Percentiles rank a stretch among this genome's conserved stretches.
phyloP scores from a whole-genome alignment of 2,797 vertebrate genomes.

The Acipenser ruthenus region DNA sequence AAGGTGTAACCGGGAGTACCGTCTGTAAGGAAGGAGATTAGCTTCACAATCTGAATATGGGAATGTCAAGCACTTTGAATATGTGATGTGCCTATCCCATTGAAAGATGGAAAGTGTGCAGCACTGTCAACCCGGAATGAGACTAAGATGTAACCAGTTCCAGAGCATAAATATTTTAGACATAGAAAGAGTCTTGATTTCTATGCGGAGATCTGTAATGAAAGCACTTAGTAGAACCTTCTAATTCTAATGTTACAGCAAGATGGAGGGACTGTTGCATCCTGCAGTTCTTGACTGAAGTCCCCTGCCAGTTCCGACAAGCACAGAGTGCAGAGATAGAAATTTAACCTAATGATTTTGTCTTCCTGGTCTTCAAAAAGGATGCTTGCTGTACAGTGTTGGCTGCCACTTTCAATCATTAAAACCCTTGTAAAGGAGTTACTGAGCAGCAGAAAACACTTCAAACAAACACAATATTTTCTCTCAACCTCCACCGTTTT shows the following conservation, averaged over 20 bases:
- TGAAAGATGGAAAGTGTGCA: background rate
- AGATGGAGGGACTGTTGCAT: background rate
- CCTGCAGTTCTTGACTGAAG: background rate
- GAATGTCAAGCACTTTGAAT: too few relatives aligned
- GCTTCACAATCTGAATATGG: too few relatives aligned
- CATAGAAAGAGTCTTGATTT: background rate
- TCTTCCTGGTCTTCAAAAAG: conserved; percentile 1
- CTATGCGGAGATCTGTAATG: too few relatives aligned
- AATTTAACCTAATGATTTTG: conserved; percentile 2
- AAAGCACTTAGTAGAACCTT: too few relatives aligned
- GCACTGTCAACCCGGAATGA: background rate
- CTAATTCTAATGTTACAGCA: background rate
- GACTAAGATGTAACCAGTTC: background rate
- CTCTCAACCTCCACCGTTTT: too few relatives aligned
- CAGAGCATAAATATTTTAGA: background rate
- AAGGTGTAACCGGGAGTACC: too few relatives aligned
- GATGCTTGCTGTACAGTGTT: background rate
- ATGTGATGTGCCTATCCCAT: too few relatives aligned
- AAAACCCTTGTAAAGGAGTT: too few relatives aligned
- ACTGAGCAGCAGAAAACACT: too few relatives aligned
- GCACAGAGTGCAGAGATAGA: background rate
- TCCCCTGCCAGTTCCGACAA: background rate
- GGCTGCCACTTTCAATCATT: too few relatives aligned
- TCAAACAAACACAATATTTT: too few relatives aligned
- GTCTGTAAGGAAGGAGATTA: too few relatives aligned